These are phyloP conservation scores for silkworm (Bombyx mori) DNA, from an alignment of 1,140 invertebrate species.

Conservation along the genomic window DNA sequence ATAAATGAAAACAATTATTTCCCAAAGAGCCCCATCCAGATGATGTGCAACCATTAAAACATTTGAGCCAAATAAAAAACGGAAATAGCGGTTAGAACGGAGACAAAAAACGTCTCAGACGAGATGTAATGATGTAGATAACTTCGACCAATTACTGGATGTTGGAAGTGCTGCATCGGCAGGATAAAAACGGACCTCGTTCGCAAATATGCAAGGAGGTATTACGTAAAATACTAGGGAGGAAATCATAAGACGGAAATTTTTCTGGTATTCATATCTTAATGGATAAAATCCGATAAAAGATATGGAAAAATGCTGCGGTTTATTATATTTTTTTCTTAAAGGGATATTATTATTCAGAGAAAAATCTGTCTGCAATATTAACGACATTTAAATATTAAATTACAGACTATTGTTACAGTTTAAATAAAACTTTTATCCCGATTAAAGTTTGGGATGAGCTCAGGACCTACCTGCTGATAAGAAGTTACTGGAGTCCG, in stretches of 20 bases:
- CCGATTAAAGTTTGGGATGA: no score
- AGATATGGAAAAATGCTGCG: no score
- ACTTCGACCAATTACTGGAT: conserved; percentile 63
- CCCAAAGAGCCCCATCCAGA: conserved; percentile 25
- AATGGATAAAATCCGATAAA: no score
- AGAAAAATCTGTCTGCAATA: no score
- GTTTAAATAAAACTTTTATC: no score
- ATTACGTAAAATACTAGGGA: conserved; percentile 6
- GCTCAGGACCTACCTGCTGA: no score
- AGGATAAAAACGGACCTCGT: conserved; percentile 51
- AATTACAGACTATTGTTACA: no score
- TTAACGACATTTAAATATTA: no score
- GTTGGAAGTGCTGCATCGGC: conserved; percentile 58
- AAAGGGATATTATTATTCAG: no score
- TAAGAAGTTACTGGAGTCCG: no score
- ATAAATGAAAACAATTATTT: conserved; percentile 11
- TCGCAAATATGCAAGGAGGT: conserved; percentile 56
- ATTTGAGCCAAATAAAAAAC: conserved; percentile 66
- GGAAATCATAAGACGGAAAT: not conserved
- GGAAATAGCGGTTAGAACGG: conserved; percentile 40
- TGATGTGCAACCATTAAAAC: conserved; percentile 45
- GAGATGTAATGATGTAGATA: conserved; percentile 69
- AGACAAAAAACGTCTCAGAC: conserved; percentile 57
- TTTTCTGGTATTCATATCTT: no score
- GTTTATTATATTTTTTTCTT: no score